These are phyloP conservation scores for Pyrrhia umbra DNA, from an alignment of 2,888 invertebrate genomes.

Conservation along the genomic window DNA sequence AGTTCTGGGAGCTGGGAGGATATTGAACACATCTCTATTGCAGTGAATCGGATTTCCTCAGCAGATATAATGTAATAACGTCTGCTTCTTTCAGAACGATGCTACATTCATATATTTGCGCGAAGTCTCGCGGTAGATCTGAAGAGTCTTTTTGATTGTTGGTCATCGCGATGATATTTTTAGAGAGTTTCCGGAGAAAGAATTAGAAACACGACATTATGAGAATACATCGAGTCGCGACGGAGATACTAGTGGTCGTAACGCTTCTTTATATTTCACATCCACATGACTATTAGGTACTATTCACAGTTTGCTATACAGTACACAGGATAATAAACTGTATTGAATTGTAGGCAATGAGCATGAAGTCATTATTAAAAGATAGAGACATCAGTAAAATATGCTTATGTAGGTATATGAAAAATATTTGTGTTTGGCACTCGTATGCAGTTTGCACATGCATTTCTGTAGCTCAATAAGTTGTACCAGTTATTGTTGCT, in stretches of 20 bases:
- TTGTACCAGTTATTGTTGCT: slow-evolving; percentile 70
- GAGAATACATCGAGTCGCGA: slow-evolving; percentile 35
- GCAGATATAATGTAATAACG: slow-evolving; percentile 39
- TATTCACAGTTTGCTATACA: background rate
- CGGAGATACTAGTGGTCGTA: slow-evolving; percentile 2
- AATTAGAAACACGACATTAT: slow-evolving; percentile 30
- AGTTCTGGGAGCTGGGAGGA: background rate
- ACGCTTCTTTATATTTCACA: slow-evolving; percentile 13
- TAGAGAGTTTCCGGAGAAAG: slow-evolving; percentile 53
- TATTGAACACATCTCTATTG: slow-evolving; percentile 27
- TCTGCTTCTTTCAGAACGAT: slow-evolving; percentile 41
- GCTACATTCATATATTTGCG: slow-evolving; percentile 48
- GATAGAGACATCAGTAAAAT: background rate
- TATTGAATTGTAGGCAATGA: slow-evolving; percentile 10
- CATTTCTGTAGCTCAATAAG: slow-evolving; percentile 31
- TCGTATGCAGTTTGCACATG: slow-evolving; percentile 30
- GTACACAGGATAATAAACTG: slow-evolving; percentile 11
- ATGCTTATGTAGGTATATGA: background rate
- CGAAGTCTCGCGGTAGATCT: slow-evolving; percentile 52
- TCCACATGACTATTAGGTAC: slow-evolving; percentile 4
- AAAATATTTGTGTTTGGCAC: slow-evolving; percentile 5
- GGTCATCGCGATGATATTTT: slow-evolving; percentile 59
- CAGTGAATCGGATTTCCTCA: slow-evolving; percentile 27
- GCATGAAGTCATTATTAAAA: background rate
- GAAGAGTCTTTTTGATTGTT: slow-evolving; percentile 62